Percentiles rank a stretch among this genome's conserved stretches.
Conservation (phyloP, 2,113 vertebrate genomes). For the Herpetotheres cachinnans region DNA sequence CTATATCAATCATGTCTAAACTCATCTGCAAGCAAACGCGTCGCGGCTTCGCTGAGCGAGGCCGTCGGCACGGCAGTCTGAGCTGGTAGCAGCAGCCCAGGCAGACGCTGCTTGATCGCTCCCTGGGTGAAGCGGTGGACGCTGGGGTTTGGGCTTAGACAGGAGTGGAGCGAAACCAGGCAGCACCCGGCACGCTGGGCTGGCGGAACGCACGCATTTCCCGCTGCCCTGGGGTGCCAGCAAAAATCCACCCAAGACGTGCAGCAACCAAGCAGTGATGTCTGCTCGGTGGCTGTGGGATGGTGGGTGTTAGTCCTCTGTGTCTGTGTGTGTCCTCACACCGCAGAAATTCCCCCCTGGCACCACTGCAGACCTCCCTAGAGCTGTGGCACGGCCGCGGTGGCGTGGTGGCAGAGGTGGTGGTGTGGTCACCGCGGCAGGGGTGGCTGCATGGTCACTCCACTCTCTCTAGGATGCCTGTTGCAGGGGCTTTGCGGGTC, state of each 20-base stretch:
- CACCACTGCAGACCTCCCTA: too few relatives aligned
- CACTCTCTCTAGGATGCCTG: neutral
- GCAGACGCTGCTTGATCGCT: neutral
- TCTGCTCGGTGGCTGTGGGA: neutral
- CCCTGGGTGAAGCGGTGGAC: too few relatives aligned
- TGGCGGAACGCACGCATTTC: rapidly evolving
- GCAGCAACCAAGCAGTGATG: neutral
- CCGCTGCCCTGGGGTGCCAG: neutral
- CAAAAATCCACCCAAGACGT: too few relatives aligned
- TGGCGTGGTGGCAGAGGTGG: too few relatives aligned
- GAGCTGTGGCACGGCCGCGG: rapidly evolving
- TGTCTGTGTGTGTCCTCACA: too few relatives aligned
- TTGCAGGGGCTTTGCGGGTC: neutral
- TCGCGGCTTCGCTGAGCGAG: neutral
- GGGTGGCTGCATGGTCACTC: neutral
- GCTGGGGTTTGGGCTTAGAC: neutral
- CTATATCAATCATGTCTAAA: neutral
- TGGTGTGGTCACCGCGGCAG: too few relatives aligned
- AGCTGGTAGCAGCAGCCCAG: neutral
- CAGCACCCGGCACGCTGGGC: too few relatives aligned
- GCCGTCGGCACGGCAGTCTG: neutral
- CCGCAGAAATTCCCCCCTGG: neutral
- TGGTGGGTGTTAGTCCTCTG: neutral
- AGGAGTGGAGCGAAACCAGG: too few relatives aligned
- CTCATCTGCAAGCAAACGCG: rapidly evolving